A percentile compares a stretch with the other conserved stretches of the same genome.
phyloP scores from a whole-genome alignment of 2,888 invertebrate genomes.

The Ectobius pallidus region DNA sequence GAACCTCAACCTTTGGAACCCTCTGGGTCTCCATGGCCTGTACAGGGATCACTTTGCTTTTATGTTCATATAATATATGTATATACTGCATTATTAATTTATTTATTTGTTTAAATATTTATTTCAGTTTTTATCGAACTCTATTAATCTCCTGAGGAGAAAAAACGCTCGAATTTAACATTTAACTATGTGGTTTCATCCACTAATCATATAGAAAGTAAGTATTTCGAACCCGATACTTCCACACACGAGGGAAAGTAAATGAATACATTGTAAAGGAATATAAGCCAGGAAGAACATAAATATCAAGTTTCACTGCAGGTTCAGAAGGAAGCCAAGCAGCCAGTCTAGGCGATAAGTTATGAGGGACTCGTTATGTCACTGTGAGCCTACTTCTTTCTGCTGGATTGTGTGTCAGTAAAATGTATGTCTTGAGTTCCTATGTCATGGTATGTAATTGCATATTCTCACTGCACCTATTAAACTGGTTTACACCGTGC shows the following conservation, averaged over 20 bases:
- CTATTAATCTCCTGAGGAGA: too few species aligned
- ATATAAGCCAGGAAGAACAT: background rate
- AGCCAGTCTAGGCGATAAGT: background rate
- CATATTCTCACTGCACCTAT: background rate
- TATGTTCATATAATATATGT: too few species aligned
- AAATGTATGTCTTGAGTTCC: background rate
- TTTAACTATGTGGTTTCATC: too few species aligned
- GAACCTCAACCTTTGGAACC: too few species aligned
- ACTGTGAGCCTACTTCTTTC: too few species aligned
- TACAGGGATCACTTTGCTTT: too few species aligned
- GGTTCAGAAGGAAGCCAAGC: background rate
- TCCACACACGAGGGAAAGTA: background rate
- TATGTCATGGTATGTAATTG: background rate
- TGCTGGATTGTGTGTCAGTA: conserved; percentile 10
- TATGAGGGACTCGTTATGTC: background rate
- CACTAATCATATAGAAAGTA: too few species aligned
- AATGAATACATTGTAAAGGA: background rate
- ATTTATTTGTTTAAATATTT: too few species aligned
- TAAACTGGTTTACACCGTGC: conserved; percentile 8
- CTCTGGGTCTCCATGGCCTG: too few species aligned
- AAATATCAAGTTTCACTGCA: background rate
- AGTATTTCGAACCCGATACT: background rate
- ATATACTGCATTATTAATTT: too few species aligned
- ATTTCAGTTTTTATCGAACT: too few species aligned
- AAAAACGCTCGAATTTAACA: too few species aligned